These are phyloP conservation scores for Drosophila takahashii DNA, from an alignment of 1,140 invertebrate species.

Conservation along the genomic window DNA sequence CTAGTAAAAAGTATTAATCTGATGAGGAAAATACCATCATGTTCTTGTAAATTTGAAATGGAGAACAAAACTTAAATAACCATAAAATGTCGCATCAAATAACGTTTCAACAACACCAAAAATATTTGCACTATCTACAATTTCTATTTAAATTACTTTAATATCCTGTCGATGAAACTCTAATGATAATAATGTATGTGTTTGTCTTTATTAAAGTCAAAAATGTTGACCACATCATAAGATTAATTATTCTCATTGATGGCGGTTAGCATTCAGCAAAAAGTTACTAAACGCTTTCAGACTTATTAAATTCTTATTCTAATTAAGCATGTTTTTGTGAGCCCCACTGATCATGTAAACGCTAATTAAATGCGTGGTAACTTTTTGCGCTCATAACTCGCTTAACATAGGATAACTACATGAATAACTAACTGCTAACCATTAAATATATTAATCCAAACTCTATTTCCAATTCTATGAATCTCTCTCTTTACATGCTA, in stretches of 20 bases:
- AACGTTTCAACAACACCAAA: constrained; percentile 52
- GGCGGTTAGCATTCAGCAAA: constrained; percentile 35
- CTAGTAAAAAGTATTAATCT: constrained; percentile 54
- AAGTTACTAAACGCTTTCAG: constrained; percentile 65
- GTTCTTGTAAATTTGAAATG: constrained; percentile 70
- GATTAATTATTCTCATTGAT: constrained; percentile 14
- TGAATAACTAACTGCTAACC: constrained; percentile 72
- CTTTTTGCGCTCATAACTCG: constrained; percentile 70
- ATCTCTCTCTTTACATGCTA: constrained; percentile 78
- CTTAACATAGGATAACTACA: constrained; percentile 60
- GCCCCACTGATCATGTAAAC: constrained; percentile 28
- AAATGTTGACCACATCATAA: constrained; percentile 15
- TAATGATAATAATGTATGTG: constrained; percentile 68
- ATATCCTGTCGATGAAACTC: constrained; percentile 39
- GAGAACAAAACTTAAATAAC: constrained; percentile 64
- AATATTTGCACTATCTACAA: constrained; percentile 45
- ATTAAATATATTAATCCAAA: constrained; percentile 72
- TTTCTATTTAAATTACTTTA: constrained; percentile 37
- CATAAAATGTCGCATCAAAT: constrained; percentile 75
- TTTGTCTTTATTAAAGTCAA: constrained; percentile 56
- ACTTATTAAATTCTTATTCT: neutral
- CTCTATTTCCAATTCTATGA: constrained; percentile 79
- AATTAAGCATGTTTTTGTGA: constrained; percentile 29
- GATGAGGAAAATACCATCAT: constrained; percentile 35
- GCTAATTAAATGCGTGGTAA: constrained; percentile 50